A percentile compares a stretch with the other conserved stretches of the same genome.
These are phyloP conservation scores for Acrossocheilus wenchowensis DNA, from an alignment of 2,797 vertebrate species.

Conservation along the genomic window DNA sequence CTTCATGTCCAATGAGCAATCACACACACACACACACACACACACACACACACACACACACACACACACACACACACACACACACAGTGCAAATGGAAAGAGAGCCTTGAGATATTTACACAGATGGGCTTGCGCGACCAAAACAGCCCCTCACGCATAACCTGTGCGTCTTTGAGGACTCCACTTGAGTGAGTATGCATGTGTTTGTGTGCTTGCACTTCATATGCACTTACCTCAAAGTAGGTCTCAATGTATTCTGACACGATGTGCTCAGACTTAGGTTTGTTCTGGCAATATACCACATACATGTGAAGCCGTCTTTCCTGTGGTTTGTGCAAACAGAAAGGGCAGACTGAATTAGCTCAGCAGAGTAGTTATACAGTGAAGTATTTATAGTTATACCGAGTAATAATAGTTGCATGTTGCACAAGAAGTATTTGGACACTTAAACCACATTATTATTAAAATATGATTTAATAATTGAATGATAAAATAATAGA, in stretches of 20 bases:
- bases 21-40: background rate
- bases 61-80: background rate
- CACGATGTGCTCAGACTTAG: conserved; percentile 98
- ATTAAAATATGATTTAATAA: background rate
- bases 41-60: background rate
- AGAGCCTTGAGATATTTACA: conserved; percentile 32
- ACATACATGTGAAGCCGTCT: conserved; percentile 98
- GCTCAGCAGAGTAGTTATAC: background rate
- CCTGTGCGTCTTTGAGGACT: conserved; percentile 10
- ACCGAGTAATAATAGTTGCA: background rate
- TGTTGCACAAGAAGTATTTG: background rate
- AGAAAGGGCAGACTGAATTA: conserved; percentile 16
- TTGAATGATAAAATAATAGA: background rate
- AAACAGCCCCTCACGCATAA: background rate
- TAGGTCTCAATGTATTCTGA: conserved; percentile 99
- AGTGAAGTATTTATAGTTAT: background rate
- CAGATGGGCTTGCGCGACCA: background rate
- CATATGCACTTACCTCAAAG: conserved; percentile 90
- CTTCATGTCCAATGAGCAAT: conserved; percentile 14
- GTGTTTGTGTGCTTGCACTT: conserved; percentile 4
- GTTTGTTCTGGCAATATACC: conserved; percentile 99
- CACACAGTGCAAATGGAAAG: conserved; percentile 17
- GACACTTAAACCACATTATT: background rate
- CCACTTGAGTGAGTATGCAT: background rate
- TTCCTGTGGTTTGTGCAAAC: conserved; percentile 79